Evolutionary conservation across 2,888 invertebrate species (phyloP).

Genomic region (Holacanthella duospinosa): DNA sequence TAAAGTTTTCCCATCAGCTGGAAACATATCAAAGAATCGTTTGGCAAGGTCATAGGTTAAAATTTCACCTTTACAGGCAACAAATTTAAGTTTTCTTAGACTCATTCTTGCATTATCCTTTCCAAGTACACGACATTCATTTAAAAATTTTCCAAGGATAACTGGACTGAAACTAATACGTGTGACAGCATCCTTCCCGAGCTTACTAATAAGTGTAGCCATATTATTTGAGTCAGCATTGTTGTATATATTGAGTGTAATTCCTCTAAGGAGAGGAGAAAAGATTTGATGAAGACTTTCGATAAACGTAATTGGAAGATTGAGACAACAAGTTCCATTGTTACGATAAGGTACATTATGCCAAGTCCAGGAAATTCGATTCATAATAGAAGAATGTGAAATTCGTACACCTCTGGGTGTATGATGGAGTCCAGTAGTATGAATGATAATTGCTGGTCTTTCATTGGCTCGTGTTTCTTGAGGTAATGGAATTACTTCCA

Average conservation of each 20-base stretch:
- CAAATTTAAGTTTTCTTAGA: background rate
- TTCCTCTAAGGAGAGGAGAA: slow-evolving; percentile 21
- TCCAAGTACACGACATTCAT: background rate
- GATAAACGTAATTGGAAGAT: slow-evolving; percentile 12
- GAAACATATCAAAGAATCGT: background rate
- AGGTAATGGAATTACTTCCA: background rate
- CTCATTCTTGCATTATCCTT: background rate
- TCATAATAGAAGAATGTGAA: slow-evolving; percentile 63
- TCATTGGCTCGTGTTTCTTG: background rate
- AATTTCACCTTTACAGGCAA: background rate
- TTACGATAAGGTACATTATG: slow-evolving; percentile 10
- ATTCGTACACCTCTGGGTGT: slow-evolving; percentile 41
- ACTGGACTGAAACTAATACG: background rate
- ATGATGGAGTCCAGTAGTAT: slow-evolving; percentile 54
- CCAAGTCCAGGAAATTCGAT: slow-evolving; percentile 81
- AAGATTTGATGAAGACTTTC: slow-evolving; percentile 19
- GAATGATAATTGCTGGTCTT: slow-evolving; percentile 56
- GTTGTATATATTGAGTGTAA: slow-evolving; percentile 20
- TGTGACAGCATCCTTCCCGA: slow-evolving; percentile 5
- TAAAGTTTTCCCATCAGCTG: background rate
- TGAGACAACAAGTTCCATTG: slow-evolving; percentile 18
- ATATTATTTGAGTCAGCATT: slow-evolving; percentile 17
- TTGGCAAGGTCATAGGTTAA: background rate
- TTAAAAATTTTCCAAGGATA: background rate
- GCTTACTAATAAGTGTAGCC: slow-evolving; percentile 15